Conservation (phyloP, 2,888 invertebrate genomes). For the Mystacides longicornis region DNA sequence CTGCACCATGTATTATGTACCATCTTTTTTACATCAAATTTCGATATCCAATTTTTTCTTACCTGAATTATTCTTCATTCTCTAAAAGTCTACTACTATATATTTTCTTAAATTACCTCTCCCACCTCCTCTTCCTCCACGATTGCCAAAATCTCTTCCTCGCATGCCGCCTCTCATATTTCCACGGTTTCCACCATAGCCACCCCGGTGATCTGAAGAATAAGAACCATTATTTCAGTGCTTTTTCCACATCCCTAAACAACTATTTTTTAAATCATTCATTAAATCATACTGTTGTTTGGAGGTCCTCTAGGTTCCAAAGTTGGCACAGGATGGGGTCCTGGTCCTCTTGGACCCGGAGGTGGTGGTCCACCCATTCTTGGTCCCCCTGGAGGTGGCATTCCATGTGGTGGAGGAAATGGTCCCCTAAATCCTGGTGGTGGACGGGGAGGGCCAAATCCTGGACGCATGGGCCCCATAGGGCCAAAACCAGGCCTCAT, state of each 20-base stretch:
- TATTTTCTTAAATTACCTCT: slow-evolving; percentile 4
- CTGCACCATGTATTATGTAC: no score
- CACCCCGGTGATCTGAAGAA: slow-evolving; percentile 11
- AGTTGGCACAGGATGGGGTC: slow-evolving; percentile 15
- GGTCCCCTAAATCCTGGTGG: slow-evolving; percentile 9
- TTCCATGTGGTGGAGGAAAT: slow-evolving; percentile 3
- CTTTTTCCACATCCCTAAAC: no score
- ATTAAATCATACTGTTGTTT: slow-evolving; percentile 11
- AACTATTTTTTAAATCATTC: no score
- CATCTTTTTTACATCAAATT: no score
- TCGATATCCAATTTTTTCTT: no score
- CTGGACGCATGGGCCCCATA: slow-evolving; percentile 10
- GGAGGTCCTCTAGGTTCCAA: slow-evolving; percentile 15
- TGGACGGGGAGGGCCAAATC: slow-evolving; percentile 4
- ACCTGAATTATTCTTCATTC: no score
- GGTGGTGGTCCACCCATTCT: background rate
- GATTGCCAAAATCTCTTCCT: slow-evolving; percentile 10
- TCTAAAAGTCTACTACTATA: no score
- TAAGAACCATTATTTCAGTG: no score
- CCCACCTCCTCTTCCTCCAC: slow-evolving; percentile 7
- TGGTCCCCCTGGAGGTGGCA: background rate
- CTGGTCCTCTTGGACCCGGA: slow-evolving; percentile 11
- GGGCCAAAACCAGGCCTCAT: slow-evolving; percentile 14
- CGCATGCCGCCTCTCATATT: slow-evolving; percentile 10
- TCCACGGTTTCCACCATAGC: slow-evolving; percentile 9